These are phyloP conservation scores for Hyperoodon ampullatus DNA, from an alignment of 2,113 vertebrate species.

Conservation along the genomic window DNA sequence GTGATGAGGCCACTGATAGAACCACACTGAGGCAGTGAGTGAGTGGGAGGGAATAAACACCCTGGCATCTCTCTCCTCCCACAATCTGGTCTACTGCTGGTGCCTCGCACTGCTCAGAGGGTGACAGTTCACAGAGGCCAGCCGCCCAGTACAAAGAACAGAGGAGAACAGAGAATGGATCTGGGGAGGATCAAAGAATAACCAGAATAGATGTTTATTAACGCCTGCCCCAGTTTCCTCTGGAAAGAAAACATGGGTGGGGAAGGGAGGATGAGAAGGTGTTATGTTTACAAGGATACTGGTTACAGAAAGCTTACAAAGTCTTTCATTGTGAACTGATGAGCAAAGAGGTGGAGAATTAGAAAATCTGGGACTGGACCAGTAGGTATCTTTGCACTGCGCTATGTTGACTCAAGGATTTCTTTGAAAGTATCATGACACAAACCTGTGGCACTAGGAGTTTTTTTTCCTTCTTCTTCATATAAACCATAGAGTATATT, in stretches of 20 bases:
- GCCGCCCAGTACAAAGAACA: not conserved
- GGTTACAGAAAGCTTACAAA: not conserved
- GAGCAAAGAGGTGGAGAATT: not conserved
- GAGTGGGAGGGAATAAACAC: not conserved
- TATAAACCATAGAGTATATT: slow-evolving; percentile 85
- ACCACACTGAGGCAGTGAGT: not conserved
- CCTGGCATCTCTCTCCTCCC: not conserved
- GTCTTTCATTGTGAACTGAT: not conserved
- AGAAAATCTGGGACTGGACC: not conserved
- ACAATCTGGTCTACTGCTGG: not conserved
- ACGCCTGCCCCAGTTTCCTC: not conserved
- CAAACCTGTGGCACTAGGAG: not conserved
- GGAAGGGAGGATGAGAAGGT: not conserved
- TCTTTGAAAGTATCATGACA: not conserved
- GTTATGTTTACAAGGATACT: not conserved
- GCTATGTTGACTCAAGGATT: not conserved
- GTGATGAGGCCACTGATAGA: not conserved
- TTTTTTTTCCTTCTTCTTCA: slow-evolving; percentile 51
- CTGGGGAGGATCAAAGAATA: not conserved
- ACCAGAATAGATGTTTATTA: not conserved
- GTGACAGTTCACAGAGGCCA: not conserved
- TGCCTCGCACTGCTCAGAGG: not conserved
- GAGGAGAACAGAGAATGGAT: not conserved
- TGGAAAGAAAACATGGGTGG: not conserved
- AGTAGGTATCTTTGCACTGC: not conserved